phyloP scores from a whole-genome alignment of 2,888 invertebrate genomes.

The Exocentrus adspersus region DNA sequence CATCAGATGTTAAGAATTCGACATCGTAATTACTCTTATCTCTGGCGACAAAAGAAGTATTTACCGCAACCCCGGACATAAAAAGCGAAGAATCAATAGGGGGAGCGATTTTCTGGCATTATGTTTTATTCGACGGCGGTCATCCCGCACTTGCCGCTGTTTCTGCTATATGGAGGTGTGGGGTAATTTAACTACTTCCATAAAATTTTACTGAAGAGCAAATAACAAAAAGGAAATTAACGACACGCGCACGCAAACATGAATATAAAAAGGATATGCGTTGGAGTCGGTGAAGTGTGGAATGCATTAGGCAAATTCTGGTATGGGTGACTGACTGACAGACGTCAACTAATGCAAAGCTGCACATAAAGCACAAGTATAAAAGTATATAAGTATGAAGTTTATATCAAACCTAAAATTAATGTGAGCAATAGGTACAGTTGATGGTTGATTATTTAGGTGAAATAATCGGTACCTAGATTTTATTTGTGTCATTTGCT shows the following conservation, averaged over 20 bases:
- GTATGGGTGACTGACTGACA: conserved; percentile 52
- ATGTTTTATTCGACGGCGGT: conserved; percentile 17
- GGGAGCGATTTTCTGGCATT: conserved; percentile 20
- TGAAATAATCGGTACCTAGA: too few species aligned
- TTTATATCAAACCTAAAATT: too few species aligned
- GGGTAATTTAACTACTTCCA: conserved; percentile 30
- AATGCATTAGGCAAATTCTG: conserved; percentile 59
- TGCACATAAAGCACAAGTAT: too few species aligned
- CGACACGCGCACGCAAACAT: conserved; percentile 57
- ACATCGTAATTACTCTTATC: conserved; percentile 11
- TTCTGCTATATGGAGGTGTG: conserved; percentile 40
- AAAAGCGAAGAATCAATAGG: conserved; percentile 19
- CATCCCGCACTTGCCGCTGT: conserved; percentile 14
- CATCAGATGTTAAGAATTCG: neutral
- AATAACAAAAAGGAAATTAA: conserved; percentile 58
- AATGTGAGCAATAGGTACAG: too few species aligned
- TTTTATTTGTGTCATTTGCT: too few species aligned
- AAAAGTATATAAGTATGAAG: too few species aligned
- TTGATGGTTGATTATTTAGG: too few species aligned
- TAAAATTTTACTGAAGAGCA: conserved; percentile 47
- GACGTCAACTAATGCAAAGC: conserved; percentile 11
- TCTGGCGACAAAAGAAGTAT: conserved; percentile 11
- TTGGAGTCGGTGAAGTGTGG: conserved; percentile 51
- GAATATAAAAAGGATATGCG: conserved; percentile 58
- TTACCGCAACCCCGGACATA: conserved; percentile 13